phyloP scores from a whole-genome alignment of 1,140 invertebrate species.

The Bombus consobrinus region DNA sequence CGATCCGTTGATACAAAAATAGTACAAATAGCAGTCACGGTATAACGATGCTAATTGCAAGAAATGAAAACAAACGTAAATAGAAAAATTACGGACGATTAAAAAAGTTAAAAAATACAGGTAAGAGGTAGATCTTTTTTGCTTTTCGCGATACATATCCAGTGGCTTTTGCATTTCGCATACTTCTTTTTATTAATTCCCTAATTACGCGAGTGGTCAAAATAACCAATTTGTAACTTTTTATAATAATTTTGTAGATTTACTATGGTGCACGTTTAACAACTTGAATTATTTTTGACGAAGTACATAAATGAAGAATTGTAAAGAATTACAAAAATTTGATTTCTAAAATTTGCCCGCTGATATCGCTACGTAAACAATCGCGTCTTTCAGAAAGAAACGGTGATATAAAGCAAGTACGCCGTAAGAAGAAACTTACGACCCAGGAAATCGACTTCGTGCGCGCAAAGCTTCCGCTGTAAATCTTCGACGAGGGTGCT shows the following conservation, averaged over 20 bases:
- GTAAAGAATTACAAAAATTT: not conserved
- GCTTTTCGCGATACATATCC: too few relatives aligned
- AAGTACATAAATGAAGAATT: not conserved
- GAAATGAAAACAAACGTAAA: too few relatives aligned
- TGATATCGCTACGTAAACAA: not conserved
- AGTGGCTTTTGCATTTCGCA: too few relatives aligned
- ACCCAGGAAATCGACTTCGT: not conserved
- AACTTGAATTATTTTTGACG: not conserved
- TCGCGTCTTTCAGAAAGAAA: not conserved
- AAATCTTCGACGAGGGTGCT: conserved; percentile 24
- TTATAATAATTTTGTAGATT: not conserved
- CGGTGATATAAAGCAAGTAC: not conserved
- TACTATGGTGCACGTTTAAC: not conserved
- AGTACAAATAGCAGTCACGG: too few relatives aligned
- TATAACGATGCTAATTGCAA: too few relatives aligned
- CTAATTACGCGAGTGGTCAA: not conserved
- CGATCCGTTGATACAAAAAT: too few relatives aligned
- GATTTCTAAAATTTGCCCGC: not conserved
- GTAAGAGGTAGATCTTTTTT: too few relatives aligned
- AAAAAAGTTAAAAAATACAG: too few relatives aligned
- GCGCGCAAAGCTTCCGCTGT: not conserved
- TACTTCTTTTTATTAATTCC: too few relatives aligned
- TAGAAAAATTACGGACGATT: too few relatives aligned
- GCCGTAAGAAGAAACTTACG: not conserved
- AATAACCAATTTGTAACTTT: not conserved